Conservation (phyloP, 1,140 invertebrate genomes). For the Microplitis mediator region DNA sequence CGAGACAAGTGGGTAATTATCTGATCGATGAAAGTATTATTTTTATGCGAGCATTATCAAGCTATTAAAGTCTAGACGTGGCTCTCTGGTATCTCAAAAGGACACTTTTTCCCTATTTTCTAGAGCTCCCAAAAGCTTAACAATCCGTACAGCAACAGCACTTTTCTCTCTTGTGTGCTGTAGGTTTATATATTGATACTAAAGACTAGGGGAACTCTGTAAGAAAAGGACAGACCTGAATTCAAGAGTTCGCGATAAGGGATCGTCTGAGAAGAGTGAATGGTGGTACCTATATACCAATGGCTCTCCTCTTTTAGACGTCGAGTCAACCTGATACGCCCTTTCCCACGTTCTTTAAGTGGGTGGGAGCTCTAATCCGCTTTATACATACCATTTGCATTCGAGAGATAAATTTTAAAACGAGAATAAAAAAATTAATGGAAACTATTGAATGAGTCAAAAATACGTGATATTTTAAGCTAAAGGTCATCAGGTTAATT, state of each 20-base stretch:
- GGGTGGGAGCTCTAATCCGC: conserved; percentile 12
- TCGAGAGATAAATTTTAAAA: background rate
- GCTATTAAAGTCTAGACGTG: no score
- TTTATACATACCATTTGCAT: conserved; percentile 6
- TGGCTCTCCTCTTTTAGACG: background rate
- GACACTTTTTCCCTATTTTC: no score
- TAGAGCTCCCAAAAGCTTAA: no score
- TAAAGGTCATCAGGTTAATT: no score
- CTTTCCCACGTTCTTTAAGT: conserved; percentile 18
- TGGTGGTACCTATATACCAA: background rate
- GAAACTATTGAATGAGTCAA: no score
- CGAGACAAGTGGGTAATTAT: no score
- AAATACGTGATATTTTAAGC: no score
- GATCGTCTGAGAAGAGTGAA: conserved; percentile 1
- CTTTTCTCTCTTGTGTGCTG: background rate
- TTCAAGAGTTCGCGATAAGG: background rate
- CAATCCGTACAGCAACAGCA: background rate
- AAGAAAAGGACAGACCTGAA: background rate
- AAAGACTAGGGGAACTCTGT: background rate
- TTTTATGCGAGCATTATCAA: no score
- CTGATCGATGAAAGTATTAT: no score
- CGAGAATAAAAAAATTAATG: no score
- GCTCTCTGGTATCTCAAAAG: no score
- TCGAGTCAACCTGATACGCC: background rate
- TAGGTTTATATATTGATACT: background rate